Conservation (phyloP, 2,113 vertebrate genomes). For the Saccopteryx bilineata region DNA sequence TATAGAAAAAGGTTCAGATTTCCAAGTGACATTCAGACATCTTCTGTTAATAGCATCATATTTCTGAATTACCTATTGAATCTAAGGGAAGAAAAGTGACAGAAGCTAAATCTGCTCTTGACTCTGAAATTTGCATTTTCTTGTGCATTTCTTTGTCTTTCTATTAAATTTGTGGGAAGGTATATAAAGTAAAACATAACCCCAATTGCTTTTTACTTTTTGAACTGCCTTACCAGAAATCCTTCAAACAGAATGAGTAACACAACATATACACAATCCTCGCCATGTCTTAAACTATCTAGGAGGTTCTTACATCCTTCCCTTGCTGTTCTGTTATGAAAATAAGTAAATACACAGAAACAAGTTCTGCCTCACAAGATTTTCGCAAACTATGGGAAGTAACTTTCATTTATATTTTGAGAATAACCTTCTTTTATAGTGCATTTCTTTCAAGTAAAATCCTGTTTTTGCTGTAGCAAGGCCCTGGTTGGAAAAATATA, state of each 20-base stretch:
- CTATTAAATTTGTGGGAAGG: neutral
- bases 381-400: constrained; percentile 13
- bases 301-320: neutral
- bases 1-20: constrained; percentile 16
- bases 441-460: constrained; percentile 44
- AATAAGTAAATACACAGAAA: constrained; percentile 37
- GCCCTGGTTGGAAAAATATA: constrained; percentile 24
- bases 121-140: neutral
- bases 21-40: neutral
- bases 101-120: neutral
- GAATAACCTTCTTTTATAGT: neutral
- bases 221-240: constrained; percentile 35
- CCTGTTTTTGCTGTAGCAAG: constrained; percentile 44
- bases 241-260: neutral
- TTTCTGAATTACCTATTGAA: constrained; percentile 7
- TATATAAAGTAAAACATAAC: neutral
- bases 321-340: constrained; percentile 17
- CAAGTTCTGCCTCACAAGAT: neutral
- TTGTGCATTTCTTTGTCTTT: constrained; percentile 35
- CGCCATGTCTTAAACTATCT: neutral
- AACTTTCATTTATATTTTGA: constrained; percentile 44
- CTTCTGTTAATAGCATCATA: neutral
- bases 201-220: neutral
- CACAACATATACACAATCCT: neutral
- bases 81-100: neutral